Evolutionary conservation across 1,140 invertebrate genomes (phyloP).

Genomic region (Brachionus angularis): DNA sequence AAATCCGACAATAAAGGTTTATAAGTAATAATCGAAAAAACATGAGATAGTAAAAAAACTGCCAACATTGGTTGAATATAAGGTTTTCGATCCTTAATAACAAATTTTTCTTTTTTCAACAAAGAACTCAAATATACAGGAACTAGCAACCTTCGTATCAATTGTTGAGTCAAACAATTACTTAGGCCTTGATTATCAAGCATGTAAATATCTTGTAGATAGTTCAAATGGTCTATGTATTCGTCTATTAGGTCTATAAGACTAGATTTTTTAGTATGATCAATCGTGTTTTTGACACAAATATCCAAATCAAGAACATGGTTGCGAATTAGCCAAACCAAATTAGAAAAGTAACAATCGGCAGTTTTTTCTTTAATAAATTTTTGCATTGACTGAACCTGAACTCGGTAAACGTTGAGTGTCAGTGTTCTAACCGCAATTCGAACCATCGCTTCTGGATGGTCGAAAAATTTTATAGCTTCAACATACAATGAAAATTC

Average conservation of each 20-base stretch:
- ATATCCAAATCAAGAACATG: conserved; percentile 91
- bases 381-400: conserved; percentile 73
- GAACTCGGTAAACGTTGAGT: conserved; percentile 82
- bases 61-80: conserved; percentile 80
- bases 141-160: conserved; percentile 84
- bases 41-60: conserved; percentile 85
- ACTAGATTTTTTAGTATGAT: conserved; percentile 52
- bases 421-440: conserved; percentile 95
- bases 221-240: conserved; percentile 94
- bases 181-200: conserved; percentile 87
- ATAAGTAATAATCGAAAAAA: conserved; percentile 45
- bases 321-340: conserved; percentile 99
- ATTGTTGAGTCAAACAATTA: conserved; percentile 87
- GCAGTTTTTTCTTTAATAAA: conserved; percentile 93
- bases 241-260: conserved; percentile 90
- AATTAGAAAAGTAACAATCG: conserved; percentile 93
- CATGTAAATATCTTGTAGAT: conserved; percentile 91
- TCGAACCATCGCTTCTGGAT: conserved; percentile 95
- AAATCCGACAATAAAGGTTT: neutral
- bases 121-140: conserved; percentile 91
- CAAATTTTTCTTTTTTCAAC: conserved; percentile 44
- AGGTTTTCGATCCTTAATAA: conserved; percentile 60
- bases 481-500: conserved; percentile 98
- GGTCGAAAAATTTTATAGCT: conserved; percentile 98
- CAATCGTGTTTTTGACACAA: conserved; percentile 92